Base-by-base conservation (phyloP, 2,797 vertebrate species). In the Poeciliopsis infans region DNA sequence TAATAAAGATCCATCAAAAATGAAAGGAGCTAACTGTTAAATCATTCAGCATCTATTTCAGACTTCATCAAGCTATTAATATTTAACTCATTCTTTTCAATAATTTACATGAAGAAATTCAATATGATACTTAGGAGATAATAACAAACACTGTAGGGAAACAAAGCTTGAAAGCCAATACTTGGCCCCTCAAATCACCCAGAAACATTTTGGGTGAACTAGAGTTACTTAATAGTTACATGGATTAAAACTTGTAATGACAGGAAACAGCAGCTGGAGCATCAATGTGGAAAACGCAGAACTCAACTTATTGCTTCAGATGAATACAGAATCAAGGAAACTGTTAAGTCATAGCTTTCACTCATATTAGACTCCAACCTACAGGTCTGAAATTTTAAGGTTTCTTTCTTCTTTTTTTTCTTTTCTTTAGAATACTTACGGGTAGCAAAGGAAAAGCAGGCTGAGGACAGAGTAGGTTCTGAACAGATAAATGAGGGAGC, bases 401-500 rank as follows among this genome's bases (percentile, higher is more conserved):
- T 3, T 13, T 2, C 28, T 13, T 13, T 25, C 36, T 39, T 39
- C 2, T 31, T 31, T 31, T 36, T 36, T 0, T 41, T 23, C 0
- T 7, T 20, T 39, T 36, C 70, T 7, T 18, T 49, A 36, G 46
- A 20, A n/a, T 71, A 98, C 98, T 98, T 88, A 99, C 98, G 98
- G 98, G 91, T 99, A 99, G 92, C 98, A 99, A 72, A 99, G 97
- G 93, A 99, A 99, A 75, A 99, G 97, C 84, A 99, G 96, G 88
- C 97, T 99, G 79, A 99, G 96, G 83, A 99, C 96, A 0, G 98
- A 99, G 90, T 99, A 98, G 1, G 96, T 97, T 91, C 97, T 97
- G 95, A 98, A 99, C 72, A 99, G 97, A 90, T 98, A 97, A 92
- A 99, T 98, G 85, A 99, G 96, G 31, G 97, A 98, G 18, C 97